Base-by-base conservation (phyloP, 2,113 vertebrate genomes). In the Saguinus midas region DNA sequence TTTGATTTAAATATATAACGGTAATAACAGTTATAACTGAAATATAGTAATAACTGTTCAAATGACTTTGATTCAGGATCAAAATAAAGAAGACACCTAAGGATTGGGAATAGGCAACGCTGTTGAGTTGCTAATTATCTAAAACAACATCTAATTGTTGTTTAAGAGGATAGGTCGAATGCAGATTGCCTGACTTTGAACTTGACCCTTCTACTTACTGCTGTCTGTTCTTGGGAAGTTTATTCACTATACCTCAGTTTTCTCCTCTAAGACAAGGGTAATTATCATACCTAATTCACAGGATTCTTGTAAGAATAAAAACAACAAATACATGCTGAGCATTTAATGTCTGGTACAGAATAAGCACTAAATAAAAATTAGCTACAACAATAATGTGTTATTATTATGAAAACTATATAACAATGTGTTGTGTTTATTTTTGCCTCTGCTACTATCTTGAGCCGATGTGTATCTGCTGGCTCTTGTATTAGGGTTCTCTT, bases 91-190 rank as follows among this genome's bases (percentile, higher is more conserved):
- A 16, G 35, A 48, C 40, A 14, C 8, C 27, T 45, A 45, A 45
- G 45, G 2, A 0, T 48, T 3, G 21, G 25, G 5, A 20, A 10
- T 4, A 45, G 12, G 12, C 57, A 21, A 3, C 52, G 20, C 35
- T 45, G 3, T 20, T 75, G 55, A 32, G 23, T 75, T 27, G 43
- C 73, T 48, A 16, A 81, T 29, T 64, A 27, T 64, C 27, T 64
- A 64, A 64, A 64, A 27, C 27, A 64, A 29, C 61, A 64, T 64
- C 27, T 13, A 29, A 64, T 64, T 14, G 6, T 43, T 50, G 37
- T 55, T 81, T 20, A 10, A 9, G 12, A 52, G 5, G 21, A 21
- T 10, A 6, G 18, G 23, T 23, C 25, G 32, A 23, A 12, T 3
- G 14, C 29, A 37, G 11, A 18, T 66, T 21, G 9, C 12, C 40